Evolutionary conservation across 2,888 invertebrate species (phyloP).

Genomic region (Diarsia dahlii): DNA sequence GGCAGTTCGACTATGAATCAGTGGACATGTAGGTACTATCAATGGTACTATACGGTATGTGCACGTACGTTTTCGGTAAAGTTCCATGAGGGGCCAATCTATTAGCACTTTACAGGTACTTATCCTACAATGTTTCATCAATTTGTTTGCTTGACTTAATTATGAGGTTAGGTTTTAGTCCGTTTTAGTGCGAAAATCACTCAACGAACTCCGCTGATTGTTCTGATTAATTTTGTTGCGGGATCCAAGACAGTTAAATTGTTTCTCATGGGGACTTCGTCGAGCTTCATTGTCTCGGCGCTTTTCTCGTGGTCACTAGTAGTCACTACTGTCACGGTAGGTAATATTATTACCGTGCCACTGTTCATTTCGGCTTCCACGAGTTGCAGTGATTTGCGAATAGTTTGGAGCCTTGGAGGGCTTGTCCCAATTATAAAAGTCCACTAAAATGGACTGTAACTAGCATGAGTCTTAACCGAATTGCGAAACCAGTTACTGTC

Average conservation of each 20-base stretch:
- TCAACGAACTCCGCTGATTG: too few relatives aligned
- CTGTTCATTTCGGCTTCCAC: too few relatives aligned
- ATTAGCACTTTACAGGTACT: conserved; percentile 31
- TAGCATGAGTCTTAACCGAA: not conserved
- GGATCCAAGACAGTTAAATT: too few relatives aligned
- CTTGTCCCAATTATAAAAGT: too few relatives aligned
- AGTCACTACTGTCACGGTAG: too few relatives aligned
- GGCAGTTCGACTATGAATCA: conserved; percentile 8
- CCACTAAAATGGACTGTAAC: not conserved
- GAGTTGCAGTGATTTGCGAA: too few relatives aligned
- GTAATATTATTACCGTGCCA: too few relatives aligned
- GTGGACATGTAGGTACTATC: conserved; percentile 20
- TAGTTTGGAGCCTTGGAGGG: too few relatives aligned
- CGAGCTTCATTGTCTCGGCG: too few relatives aligned
- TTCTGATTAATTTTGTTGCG: too few relatives aligned
- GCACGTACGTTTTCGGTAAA: conserved; percentile 3
- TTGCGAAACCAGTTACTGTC: not conserved
- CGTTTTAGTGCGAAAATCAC: not conserved
- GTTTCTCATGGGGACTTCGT: too few relatives aligned
- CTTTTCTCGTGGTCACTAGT: too few relatives aligned
- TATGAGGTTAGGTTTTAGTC: not conserved
- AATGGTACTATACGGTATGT: not conserved
- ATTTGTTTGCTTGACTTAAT: conserved; percentile 3
- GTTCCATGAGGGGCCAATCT: conserved; percentile 4
- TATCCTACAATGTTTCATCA: not conserved